Percentiles rank a stretch among this genome's conserved stretches.
Evolutionary conservation across 2,113 vertebrate species (phyloP).

Genomic region (Natator depressus): DNA sequence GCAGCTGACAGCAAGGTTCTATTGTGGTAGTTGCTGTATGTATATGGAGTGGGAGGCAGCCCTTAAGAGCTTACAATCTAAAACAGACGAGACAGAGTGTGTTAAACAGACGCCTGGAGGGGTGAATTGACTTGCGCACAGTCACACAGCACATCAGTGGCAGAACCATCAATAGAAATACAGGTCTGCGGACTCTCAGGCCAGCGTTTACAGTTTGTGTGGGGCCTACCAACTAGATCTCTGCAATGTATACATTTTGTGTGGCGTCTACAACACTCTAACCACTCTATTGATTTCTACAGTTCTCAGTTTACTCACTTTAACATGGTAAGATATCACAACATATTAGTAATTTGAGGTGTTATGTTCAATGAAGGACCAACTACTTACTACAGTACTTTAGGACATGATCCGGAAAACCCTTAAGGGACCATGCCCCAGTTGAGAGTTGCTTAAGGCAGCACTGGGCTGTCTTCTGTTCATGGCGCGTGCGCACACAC

Average conservation of each 20-base stretch:
- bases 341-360: not conserved
- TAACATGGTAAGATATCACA: no score
- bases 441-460: not conserved
- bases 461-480: not conserved
- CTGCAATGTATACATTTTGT: no score
- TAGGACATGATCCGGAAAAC: not conserved
- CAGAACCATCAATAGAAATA: not conserved
- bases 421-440: not conserved
- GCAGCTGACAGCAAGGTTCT: not conserved
- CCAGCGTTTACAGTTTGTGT: not conserved
- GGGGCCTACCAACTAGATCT: no score
- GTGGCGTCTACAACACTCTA: no score
- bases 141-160: not conserved
- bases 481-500: not conserved
- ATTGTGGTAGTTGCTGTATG: not conserved
- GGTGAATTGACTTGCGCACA: not conserved
- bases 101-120: not conserved
- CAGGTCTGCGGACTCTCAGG: not conserved
- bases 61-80: not conserved
- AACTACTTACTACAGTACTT: not conserved
- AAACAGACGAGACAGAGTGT: not conserved
- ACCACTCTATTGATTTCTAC: no score
- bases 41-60: not conserved
- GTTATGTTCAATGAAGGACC: not conserved
- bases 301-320: no score